Percentiles rank a stretch among this genome's conserved stretches.
Conservation (phyloP, 2,888 invertebrate genomes). For the Ectropis crepuscularia region DNA sequence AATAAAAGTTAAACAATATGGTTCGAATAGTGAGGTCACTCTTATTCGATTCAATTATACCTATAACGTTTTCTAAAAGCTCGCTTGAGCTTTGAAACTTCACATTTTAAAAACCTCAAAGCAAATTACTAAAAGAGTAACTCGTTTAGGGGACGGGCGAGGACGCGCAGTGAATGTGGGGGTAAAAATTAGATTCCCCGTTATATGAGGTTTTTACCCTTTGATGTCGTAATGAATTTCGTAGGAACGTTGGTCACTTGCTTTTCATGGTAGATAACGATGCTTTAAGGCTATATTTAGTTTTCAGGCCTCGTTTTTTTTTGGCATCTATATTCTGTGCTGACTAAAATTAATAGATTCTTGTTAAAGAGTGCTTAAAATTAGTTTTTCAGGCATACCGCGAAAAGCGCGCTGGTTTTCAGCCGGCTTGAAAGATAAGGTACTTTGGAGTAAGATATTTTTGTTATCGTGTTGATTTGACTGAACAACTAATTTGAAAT, state of each 20-base stretch:
- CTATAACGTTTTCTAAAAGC: slow-evolving; percentile 57
- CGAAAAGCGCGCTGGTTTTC: too few relatives aligned
- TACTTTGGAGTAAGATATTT: too few relatives aligned
- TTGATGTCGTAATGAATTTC: slow-evolving; percentile 71
- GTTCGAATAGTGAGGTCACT: background rate
- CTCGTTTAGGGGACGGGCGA: slow-evolving; percentile 51
- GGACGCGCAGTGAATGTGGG: slow-evolving; percentile 57
- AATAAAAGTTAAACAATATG: background rate
- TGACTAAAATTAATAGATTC: too few relatives aligned
- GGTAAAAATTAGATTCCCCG: slow-evolving; percentile 74
- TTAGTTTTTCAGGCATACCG: too few relatives aligned
- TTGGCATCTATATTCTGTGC: too few relatives aligned
- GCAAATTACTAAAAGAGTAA: slow-evolving; percentile 51
- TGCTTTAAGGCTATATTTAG: background rate
- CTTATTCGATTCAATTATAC: slow-evolving; percentile 47
- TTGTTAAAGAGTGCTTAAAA: too few relatives aligned
- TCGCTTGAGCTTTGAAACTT: slow-evolving; percentile 41
- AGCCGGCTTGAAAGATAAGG: too few relatives aligned
- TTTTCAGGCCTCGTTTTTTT: too few relatives aligned
- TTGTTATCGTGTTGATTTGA: too few relatives aligned
- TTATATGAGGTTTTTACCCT: slow-evolving; percentile 56
- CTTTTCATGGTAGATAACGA: background rate
- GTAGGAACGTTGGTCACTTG: slow-evolving; percentile 44
- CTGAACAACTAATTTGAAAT: too few relatives aligned
- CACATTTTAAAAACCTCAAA: slow-evolving; percentile 66